Percentiles rank a stretch among this genome's conserved stretches.
Evolutionary conservation across 2,888 invertebrate species (phyloP).

Genomic region (Masnerella sp.): DNA sequence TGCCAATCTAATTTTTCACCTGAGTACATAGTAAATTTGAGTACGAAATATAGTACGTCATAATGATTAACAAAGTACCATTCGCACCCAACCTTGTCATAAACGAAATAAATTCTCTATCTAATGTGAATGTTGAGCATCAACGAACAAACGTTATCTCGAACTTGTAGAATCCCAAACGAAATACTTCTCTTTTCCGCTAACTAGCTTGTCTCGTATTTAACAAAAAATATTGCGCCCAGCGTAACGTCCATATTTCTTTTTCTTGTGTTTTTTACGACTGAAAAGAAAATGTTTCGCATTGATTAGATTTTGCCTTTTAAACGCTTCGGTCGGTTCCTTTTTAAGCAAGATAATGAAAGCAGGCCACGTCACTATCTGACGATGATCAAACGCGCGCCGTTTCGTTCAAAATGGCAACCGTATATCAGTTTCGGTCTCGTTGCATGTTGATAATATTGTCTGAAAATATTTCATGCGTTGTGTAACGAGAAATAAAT

Average conservation of each 20-base stretch:
- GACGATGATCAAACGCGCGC: slow-evolving; percentile 51
- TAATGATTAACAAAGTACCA: too few species aligned
- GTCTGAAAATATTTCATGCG: background rate
- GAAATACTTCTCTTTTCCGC: slow-evolving; percentile 10
- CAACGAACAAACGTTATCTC: background rate
- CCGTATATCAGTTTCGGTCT: slow-evolving; percentile 17
- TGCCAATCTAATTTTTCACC: too few species aligned
- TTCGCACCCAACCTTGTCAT: too few species aligned
- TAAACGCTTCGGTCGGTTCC: slow-evolving; percentile 48
- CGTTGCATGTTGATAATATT: slow-evolving; percentile 4
- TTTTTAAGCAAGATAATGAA: slow-evolving; percentile 55
- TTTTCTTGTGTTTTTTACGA: slow-evolving; percentile 46
- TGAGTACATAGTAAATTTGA: too few species aligned
- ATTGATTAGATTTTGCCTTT: slow-evolving; percentile 59
- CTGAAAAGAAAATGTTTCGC: slow-evolving; percentile 55
- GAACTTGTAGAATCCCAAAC: slow-evolving; percentile 1
- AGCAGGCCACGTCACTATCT: slow-evolving; percentile 56
- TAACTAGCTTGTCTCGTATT: slow-evolving; percentile 38
- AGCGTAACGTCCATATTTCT: slow-evolving; percentile 45
- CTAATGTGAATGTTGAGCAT: background rate
- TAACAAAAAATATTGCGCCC: slow-evolving; percentile 30
- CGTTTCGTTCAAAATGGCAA: slow-evolving; percentile 47
- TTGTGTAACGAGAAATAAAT: too few species aligned
- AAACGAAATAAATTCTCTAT: too few species aligned
- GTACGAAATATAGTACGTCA: too few species aligned